Conservation (phyloP, 1,140 invertebrate genomes). For the Wiebesia pumilae region DNA sequence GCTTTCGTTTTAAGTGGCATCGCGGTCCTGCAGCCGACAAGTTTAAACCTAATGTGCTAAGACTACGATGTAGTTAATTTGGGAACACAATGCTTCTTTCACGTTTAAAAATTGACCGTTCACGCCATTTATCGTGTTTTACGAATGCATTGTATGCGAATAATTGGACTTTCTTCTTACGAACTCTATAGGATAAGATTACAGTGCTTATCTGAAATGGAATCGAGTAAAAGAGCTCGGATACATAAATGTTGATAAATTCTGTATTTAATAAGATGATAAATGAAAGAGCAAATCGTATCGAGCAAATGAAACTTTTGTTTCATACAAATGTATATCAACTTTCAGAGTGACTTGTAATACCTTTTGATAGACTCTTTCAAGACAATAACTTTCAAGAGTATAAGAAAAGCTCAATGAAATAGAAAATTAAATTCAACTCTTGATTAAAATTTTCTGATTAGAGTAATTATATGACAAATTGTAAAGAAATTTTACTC, state of each 20-base stretch:
- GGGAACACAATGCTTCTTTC: not conserved
- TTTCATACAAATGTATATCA: not conserved
- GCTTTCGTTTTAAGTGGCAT: constrained; percentile 13
- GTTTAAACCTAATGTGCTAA: too few relatives aligned
- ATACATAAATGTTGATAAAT: constrained; percentile 10
- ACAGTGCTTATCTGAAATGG: not conserved
- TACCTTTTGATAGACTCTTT: not conserved
- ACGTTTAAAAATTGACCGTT: not conserved
- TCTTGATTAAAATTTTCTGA: constrained; percentile 13
- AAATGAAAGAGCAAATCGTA: not conserved
- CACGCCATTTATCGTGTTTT: not conserved
- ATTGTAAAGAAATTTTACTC: not conserved
- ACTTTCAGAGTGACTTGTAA: constrained; percentile 23
- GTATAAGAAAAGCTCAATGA: not conserved
- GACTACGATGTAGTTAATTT: constrained; percentile 10
- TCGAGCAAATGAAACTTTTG: not conserved
- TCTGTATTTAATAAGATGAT: not conserved
- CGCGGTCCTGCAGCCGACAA: not conserved
- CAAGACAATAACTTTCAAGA: not conserved
- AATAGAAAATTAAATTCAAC: constrained; percentile 24
- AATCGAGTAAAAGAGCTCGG: not conserved
- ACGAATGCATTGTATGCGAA: not conserved
- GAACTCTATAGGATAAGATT: not conserved
- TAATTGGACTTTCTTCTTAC: constrained; percentile 2
- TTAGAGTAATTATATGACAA: not conserved